Conservation (phyloP, 2,888 invertebrate genomes). For the Drosophila yooni region DNA sequence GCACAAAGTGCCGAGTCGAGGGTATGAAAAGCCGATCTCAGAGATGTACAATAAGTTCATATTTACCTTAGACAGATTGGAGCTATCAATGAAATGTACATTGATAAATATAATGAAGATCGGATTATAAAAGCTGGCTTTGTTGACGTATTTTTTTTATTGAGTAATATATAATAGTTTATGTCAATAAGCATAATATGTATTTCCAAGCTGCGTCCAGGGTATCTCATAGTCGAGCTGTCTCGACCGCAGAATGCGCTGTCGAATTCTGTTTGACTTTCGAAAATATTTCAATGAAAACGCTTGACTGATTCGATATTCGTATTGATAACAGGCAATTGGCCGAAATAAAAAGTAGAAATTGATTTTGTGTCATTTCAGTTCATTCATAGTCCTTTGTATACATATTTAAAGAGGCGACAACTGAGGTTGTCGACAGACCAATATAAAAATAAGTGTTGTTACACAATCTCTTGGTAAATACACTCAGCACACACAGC, state of each 20-base stretch:
- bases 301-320: neutral
- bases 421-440: conserved; percentile 19
- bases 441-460: conserved; percentile 15
- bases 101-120: neutral
- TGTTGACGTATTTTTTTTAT: neutral
- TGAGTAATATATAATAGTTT: neutral
- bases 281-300: neutral
- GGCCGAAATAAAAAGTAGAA: neutral
- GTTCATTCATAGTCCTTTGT: too few species aligned
- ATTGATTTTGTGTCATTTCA: neutral
- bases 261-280: too few species aligned
- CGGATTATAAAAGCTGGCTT: too few species aligned
- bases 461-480: conserved; percentile 37
- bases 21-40: neutral
- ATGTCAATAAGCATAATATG: neutral
- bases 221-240: neutral
- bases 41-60: neutral
- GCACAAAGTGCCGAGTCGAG: neutral
- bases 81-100: neutral
- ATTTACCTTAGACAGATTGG: neutral
- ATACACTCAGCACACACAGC: conserved; percentile 2
- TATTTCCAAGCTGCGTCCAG: neutral
- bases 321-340: neutral
- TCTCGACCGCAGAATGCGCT: neutral
- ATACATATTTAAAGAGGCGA: neutral